A percentile compares a stretch with the other conserved stretches of the same genome.
These are phyloP conservation scores for Scylla paramamosain DNA, from an alignment of 1,140 invertebrate genomes.

Conservation along the genomic window DNA sequence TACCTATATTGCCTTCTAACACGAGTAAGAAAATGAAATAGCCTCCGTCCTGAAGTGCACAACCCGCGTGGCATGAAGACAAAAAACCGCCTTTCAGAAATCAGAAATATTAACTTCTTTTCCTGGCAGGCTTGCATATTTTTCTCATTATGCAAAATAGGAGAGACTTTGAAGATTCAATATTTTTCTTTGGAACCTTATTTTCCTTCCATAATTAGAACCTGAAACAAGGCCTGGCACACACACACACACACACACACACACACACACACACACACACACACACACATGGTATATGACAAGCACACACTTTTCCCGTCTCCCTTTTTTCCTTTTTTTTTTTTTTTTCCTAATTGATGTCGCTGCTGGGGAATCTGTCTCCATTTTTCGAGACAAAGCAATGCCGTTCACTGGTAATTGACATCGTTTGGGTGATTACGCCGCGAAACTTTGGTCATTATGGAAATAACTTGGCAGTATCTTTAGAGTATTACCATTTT, in stretches of 20 bases:
- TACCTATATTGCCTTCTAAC: slow-evolving; percentile 17
- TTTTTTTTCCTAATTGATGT: neutral
- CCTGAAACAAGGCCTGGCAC: too few relatives aligned
- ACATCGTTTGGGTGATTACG: slow-evolving; percentile 36
- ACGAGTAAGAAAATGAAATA: too few relatives aligned
- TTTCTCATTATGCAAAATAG: too few relatives aligned
- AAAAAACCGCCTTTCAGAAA: too few relatives aligned
- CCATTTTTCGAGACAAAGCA: neutral
- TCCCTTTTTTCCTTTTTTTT: too few relatives aligned
- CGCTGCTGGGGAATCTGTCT: neutral
- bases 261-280: neutral
- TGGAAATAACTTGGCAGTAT: slow-evolving; percentile 38
- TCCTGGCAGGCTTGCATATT: too few relatives aligned
- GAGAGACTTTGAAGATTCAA: too few relatives aligned
- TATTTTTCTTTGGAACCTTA: too few relatives aligned
- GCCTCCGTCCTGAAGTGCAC: too few relatives aligned
- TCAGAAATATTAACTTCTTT: too few relatives aligned
- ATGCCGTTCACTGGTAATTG: slow-evolving; percentile 29
- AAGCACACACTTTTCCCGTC: neutral
- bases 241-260: neutral
- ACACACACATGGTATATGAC: slow-evolving; percentile 22
- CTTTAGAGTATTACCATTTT: slow-evolving; percentile 29
- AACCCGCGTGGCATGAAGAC: too few relatives aligned
- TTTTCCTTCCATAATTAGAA: too few relatives aligned
- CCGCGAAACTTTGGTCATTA: slow-evolving; percentile 29